Percentiles rank a stretch among this genome's conserved stretches.
Conservation (phyloP, 2,888 invertebrate species). For the Megamerina dolium region DNA sequence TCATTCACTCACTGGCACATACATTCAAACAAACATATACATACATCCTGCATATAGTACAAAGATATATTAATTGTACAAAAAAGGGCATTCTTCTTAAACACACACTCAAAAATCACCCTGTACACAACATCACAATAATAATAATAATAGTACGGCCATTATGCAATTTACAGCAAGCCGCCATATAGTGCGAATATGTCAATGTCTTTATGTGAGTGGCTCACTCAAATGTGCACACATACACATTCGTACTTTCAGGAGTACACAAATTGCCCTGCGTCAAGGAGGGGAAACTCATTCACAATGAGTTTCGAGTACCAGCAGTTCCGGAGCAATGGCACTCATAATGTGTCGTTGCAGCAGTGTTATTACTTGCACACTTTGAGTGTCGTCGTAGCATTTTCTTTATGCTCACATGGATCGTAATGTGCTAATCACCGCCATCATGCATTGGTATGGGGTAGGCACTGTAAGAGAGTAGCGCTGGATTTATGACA, state of each 20-base stretch:
- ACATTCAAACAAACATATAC: too few species aligned
- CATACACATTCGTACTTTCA: background rate
- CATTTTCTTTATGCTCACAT: background rate
- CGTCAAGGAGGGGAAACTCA: background rate
- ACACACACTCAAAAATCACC: background rate
- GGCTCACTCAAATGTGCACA: too few species aligned
- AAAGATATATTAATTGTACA: too few species aligned
- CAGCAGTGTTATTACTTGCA: slow-evolving; percentile 12
- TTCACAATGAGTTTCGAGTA: background rate
- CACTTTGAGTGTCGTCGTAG: background rate
- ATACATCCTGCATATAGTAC: too few species aligned
- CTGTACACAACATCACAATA: background rate
- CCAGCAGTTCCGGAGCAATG: slow-evolving; percentile 3
- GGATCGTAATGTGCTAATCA: background rate
- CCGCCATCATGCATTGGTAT: too few species aligned
- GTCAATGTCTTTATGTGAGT: too few species aligned
- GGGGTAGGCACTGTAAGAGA: too few species aligned
- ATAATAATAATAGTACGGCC: too few species aligned
- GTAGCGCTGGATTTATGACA: too few species aligned
- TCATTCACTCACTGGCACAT: too few species aligned
- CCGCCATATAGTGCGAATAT: too few species aligned
- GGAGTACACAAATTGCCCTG: background rate
- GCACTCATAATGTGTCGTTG: slow-evolving; percentile 15
- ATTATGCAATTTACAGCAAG: slow-evolving; percentile 1
- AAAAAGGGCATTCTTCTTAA: too few species aligned